Conservation (phyloP, 2,888 invertebrate species). For the Nezara viridula region DNA sequence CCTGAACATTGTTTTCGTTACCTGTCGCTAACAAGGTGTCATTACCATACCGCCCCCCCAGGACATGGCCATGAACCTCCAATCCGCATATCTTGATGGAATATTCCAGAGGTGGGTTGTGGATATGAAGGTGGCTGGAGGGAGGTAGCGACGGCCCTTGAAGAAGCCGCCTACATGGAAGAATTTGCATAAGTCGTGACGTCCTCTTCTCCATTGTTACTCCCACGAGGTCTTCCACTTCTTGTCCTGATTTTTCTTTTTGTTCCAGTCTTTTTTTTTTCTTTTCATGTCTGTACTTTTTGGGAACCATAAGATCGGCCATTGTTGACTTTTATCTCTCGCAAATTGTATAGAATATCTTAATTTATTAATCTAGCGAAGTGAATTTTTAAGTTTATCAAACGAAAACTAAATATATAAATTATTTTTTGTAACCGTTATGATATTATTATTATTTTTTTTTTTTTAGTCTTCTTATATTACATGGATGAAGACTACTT, state of each 20-base stretch:
- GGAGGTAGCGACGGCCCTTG: background rate
- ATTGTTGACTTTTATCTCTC: background rate
- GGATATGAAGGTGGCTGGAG: background rate
- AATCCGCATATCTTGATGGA: background rate
- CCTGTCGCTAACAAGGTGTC: background rate
- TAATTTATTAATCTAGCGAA: background rate
- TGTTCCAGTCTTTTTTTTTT: background rate
- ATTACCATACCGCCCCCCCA: background rate
- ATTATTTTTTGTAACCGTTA: background rate
- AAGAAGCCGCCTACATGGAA: slow-evolving; percentile 48
- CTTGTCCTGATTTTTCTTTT: slow-evolving; percentile 20
- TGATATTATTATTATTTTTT: no score
- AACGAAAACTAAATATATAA: background rate
- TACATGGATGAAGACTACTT: no score
- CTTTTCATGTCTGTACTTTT: background rate
- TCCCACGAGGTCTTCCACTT: background rate
- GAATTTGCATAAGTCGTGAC: slow-evolving; percentile 48
- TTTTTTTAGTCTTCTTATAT: no score
- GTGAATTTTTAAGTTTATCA: background rate
- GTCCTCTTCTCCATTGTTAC: slow-evolving; percentile 21
- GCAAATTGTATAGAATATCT: background rate
- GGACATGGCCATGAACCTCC: background rate
- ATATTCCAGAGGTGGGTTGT: background rate
- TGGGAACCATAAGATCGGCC: background rate
- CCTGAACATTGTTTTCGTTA: background rate